Percentiles rank a stretch among this genome's conserved stretches.
Conservation (phyloP, 1,140 invertebrate species). For the Rhynchophorus ferrugineus region DNA sequence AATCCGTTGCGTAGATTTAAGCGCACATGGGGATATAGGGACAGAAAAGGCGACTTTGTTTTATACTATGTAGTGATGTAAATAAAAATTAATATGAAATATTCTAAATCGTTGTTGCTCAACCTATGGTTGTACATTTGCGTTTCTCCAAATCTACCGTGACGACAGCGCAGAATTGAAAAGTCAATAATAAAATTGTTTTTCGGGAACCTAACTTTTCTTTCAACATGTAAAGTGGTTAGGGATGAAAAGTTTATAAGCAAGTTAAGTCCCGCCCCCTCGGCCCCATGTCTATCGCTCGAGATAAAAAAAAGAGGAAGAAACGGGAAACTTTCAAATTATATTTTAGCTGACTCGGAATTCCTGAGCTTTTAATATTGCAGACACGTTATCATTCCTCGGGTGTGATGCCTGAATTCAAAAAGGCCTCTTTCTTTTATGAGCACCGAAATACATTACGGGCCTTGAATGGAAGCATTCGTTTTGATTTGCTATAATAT, state of each 20-base stretch:
- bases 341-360: not conserved
- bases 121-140: too few species aligned
- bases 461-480: too few species aligned
- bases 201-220: not conserved
- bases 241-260: not conserved
- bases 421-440: not conserved
- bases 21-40: too few species aligned
- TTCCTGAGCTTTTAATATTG: not conserved
- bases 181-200: not conserved
- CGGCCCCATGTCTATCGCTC: too few species aligned
- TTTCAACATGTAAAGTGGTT: not conserved
- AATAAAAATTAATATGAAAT: too few species aligned
- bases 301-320: too few species aligned
- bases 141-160: too few species aligned
- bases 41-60: too few species aligned
- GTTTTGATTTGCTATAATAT: too few species aligned
- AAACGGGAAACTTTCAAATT: not conserved
- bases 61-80: too few species aligned
- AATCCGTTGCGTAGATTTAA: too few species aligned
- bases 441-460: not conserved
- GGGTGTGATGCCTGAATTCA: not conserved
- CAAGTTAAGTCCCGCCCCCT: not conserved
- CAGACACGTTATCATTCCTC: not conserved
- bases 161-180: not conserved
- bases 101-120: too few species aligned